Evolutionary conservation across 53 echinoderm and acorn worm species (phyloP), one percentile per base, ranked within the genome.

Genomic region (Apostichopus leukothele): DNA sequence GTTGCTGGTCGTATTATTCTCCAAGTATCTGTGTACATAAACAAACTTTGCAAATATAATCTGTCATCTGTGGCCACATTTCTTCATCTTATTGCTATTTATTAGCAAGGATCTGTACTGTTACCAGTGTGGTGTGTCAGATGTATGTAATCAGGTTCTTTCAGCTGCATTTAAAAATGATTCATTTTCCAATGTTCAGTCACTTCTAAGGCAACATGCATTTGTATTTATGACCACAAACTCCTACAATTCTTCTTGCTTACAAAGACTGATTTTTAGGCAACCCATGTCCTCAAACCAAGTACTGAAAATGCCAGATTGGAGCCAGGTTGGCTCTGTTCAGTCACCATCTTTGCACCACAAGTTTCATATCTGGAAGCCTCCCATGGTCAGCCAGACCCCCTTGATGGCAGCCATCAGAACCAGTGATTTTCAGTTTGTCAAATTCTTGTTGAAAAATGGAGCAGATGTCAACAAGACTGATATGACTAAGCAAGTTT

Each of bases 401-500:
- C 92, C 92, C 6, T 73, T 92, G 23, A 76, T 89, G 7, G 76
- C 86, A 9, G 85, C 89, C 54, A 60, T 92, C 54, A 75, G 89
- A 50, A 76, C 67, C 5, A 89, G 89, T 6, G 18, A 86, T 86
- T 86, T 86, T 75, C 9, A 27, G 0, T 89, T 25, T 66, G 89
- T 90, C 10, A 89, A 90, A 50, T 94, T 88, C 76, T 76, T 99
- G 74, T 52, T 99, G 57, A 79, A 91, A 60, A 94, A 93, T 7
- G 96, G 96, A 0, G 99, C 96, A 14, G 89, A 94, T 81, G 91
- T 90, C 52, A 99, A 99, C 87, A 90, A 80, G 25, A 53, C 89
- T 5, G 89, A 92, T 76, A 71, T 83, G 12, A 50, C 76, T 5
- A 23, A 26, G 55, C 23, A 22, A 1, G 53, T 93, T 25, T 91